Conservation (phyloP, 2,797 vertebrate genomes). For the Poeciliopsis turneri region DNA sequence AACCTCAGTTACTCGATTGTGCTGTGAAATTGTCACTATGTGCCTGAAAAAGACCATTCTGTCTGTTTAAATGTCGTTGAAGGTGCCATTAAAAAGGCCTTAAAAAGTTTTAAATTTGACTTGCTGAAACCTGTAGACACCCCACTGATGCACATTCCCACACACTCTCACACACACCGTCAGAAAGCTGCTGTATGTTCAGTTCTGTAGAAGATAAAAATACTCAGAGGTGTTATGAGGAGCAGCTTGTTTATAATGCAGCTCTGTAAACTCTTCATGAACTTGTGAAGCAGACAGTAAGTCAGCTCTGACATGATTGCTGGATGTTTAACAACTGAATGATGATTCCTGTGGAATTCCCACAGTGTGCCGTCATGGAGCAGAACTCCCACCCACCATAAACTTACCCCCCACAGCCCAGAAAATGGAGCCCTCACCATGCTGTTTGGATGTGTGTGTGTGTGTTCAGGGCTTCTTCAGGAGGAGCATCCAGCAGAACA, state of each 20-base stretch:
- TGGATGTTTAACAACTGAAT: background rate
- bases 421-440: background rate
- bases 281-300: background rate
- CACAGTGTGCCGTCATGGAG: background rate
- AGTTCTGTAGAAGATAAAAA: background rate
- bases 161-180: background rate
- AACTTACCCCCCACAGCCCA: no score
- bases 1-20: no score
- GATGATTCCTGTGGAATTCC: background rate
- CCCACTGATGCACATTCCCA: background rate
- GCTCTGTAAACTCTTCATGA: background rate
- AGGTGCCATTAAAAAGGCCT: no score
- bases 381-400: background rate
- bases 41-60: no score
- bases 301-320: background rate
- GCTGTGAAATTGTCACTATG: no score
- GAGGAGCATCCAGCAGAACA: conserved; percentile 98
- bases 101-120: no score
- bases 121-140: no score
- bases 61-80: no score
- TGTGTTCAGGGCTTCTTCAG: conserved; percentile 90
- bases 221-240: background rate
- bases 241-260: background rate
- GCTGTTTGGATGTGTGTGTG: background rate
- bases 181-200: background rate